Conservation (phyloP, 2,888 invertebrate genomes). For the Ariolimax columbianus region DNA sequence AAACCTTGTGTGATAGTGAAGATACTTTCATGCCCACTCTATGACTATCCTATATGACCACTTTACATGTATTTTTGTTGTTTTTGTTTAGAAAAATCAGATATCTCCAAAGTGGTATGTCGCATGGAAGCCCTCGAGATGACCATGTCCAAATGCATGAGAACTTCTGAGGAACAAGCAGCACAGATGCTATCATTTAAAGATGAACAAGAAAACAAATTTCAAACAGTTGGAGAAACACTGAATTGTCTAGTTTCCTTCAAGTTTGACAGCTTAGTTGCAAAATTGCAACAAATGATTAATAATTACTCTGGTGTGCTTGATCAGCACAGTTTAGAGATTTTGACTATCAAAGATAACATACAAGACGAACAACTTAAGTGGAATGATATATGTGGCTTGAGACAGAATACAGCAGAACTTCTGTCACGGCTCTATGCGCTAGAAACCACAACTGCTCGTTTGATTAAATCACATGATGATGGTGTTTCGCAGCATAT, state of each 20-base stretch:
- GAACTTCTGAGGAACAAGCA: neutral
- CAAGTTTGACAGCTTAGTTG: neutral
- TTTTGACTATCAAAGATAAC: neutral
- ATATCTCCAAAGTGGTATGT: neutral
- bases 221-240: slow-evolving; percentile 1
- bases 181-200: neutral
- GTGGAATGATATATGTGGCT: neutral
- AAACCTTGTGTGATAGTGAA: no score
- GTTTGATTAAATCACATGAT: neutral
- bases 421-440: neutral
- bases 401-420: neutral
- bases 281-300: slow-evolving; percentile 10
- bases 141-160: neutral
- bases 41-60: no score
- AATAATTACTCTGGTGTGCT: neutral
- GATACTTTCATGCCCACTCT: no score
- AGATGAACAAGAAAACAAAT: neutral
- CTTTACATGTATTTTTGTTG: no score
- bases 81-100: no score
- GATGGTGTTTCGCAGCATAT: neutral
- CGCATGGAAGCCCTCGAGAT: neutral
- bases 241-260: neutral
- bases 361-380: neutral
- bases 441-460: neutral
- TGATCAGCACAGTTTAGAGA: neutral